A percentile compares a stretch with the other conserved stretches of the same genome.
Conservation (phyloP, 2,888 invertebrate genomes). For the Julus scanicus region DNA sequence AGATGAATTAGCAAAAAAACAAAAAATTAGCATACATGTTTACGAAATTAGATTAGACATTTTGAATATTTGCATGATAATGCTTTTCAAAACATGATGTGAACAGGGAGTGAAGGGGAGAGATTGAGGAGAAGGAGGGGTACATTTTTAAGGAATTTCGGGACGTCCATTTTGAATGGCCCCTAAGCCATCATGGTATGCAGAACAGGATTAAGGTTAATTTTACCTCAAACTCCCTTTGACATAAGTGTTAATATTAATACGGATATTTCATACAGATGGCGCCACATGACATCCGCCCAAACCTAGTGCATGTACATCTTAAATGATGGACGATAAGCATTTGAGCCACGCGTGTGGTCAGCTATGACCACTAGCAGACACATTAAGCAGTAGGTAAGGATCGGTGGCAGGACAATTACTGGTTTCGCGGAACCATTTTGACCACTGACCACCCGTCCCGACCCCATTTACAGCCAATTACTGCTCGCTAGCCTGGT, state of each 20-base stretch:
- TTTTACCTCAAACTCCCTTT: no score
- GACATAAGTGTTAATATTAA: no score
- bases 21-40: background rate
- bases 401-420: constrained; percentile 1
- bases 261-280: background rate
- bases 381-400: constrained; percentile 37
- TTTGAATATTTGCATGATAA: no score
- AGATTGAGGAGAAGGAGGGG: no score
- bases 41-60: no score
- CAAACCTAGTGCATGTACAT: background rate
- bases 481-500: constrained; percentile 29
- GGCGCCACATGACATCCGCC: background rate
- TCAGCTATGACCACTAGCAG: constrained; percentile 25
- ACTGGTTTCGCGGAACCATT: constrained; percentile 23
- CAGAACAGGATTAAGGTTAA: no score
- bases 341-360: background rate
- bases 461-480: background rate
- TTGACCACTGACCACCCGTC: background rate
- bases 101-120: no score
- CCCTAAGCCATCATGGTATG: no score
- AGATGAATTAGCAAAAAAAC: background rate
- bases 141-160: no score
- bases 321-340: background rate
- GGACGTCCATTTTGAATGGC: no score
- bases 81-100: no score